phyloP scores from a whole-genome alignment of 2,888 invertebrate genomes.

The Lochmaea capreae region DNA sequence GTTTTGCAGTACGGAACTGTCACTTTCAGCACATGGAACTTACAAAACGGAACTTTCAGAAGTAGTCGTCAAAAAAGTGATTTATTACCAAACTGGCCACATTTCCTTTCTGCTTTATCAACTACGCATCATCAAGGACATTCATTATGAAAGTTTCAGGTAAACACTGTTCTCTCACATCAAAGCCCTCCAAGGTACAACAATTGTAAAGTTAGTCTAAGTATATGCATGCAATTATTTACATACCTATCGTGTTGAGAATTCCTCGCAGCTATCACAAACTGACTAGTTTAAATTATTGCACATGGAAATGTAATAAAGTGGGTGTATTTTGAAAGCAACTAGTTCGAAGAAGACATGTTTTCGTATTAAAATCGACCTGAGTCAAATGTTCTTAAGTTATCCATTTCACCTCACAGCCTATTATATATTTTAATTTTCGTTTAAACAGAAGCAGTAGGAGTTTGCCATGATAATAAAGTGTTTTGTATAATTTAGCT shows the following conservation, averaged over 20 bases:
- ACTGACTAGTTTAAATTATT: conserved; percentile 12
- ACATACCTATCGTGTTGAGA: conserved; percentile 15
- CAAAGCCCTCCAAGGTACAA: conserved; percentile 10
- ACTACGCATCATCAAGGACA: conserved; percentile 15
- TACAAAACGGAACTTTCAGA: no score
- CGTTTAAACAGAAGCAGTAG: not conserved
- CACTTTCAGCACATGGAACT: no score
- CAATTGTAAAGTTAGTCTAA: conserved; percentile 13
- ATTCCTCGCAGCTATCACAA: conserved; percentile 17
- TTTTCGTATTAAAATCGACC: not conserved
- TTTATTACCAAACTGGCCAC: conserved; percentile 2
- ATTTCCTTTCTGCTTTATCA: not conserved
- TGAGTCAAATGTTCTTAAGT: conserved; percentile 1
- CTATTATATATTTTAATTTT: not conserved
- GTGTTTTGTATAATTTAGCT: no score
- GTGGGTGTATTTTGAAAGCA: not conserved
- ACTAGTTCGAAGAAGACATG: conserved; percentile 8
- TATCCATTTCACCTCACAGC: not conserved
- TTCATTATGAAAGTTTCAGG: conserved; percentile 21
- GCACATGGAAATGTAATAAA: conserved; percentile 14
- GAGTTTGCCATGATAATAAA: not conserved
- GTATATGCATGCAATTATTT: conserved; percentile 14
- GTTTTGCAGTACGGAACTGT: no score
- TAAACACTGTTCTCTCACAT: conserved; percentile 12
- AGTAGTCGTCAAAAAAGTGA: no score